A percentile compares a stretch with the other conserved stretches of the same genome.
phyloP scores from a whole-genome alignment of 2,888 invertebrate genomes.

The Neuroscelio doddi region DNA sequence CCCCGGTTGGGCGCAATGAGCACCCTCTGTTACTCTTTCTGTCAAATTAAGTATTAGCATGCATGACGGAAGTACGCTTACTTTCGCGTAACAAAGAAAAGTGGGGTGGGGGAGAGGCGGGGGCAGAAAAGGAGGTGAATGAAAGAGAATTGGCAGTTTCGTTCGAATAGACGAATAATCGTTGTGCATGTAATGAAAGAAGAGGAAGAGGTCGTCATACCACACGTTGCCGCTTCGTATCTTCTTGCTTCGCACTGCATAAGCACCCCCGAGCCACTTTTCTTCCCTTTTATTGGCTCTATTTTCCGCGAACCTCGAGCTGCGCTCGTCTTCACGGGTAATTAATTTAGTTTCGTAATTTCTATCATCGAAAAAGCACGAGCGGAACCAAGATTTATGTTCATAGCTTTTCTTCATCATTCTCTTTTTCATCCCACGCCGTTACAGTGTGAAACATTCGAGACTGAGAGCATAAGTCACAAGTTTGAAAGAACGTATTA shows the following conservation, averaged over 20 bases:
- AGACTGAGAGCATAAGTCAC: conserved; percentile 29
- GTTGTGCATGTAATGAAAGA: conserved; percentile 57
- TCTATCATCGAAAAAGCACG: conserved; percentile 55
- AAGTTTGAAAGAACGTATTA: conserved; percentile 36
- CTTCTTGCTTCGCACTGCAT: conserved; percentile 46
- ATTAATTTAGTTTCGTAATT: conserved; percentile 68
- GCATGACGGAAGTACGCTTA: conserved; percentile 26
- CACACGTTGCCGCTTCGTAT: conserved; percentile 12
- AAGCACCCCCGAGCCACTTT: conserved; percentile 47
- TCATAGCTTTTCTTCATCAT: conserved; percentile 40
- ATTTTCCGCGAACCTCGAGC: conserved; percentile 46
- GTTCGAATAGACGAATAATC: conserved; percentile 52
- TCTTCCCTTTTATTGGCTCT: conserved; percentile 41
- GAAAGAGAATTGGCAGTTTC: conserved; percentile 19
- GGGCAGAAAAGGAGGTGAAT: conserved; percentile 1
- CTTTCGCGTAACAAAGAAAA: background rate
- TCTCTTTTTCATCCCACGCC: background rate
- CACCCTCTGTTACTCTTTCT: conserved; percentile 4
- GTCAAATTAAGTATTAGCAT: conserved; percentile 13
- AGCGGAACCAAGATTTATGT: conserved; percentile 47
- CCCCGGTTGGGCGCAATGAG: conserved; percentile 1
- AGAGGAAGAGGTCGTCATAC: conserved; percentile 40
- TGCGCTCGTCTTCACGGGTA: conserved; percentile 55
- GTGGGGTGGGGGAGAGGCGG: background rate
- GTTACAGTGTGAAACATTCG: conserved; percentile 2